Conservation (phyloP, 2,797 vertebrate species). For the Sebastes kiyomatsui region DNA sequence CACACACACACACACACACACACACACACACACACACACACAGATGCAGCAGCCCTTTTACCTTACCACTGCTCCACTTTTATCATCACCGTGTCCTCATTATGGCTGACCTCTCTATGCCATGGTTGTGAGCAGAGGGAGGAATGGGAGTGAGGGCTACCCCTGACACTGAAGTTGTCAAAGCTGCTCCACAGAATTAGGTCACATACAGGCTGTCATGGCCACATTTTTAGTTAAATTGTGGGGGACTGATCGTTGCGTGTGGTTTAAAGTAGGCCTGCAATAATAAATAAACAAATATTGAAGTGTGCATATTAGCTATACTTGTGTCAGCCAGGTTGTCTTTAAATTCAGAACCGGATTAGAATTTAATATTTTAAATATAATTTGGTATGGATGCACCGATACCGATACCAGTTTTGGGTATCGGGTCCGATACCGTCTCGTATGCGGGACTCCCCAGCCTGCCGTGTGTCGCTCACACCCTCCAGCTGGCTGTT, state of each 20-base stretch:
- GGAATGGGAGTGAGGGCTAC: slow-evolving; percentile 3
- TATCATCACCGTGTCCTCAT: slow-evolving; percentile 20
- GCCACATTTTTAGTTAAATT: not conserved
- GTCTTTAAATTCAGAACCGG: no score
- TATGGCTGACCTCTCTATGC: slow-evolving; percentile 18
- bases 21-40: not conserved
- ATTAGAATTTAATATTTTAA: no score
- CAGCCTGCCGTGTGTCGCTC: no score
- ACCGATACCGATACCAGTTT: no score
- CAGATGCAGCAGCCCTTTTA: not conserved
- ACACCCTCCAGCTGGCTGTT: no score
- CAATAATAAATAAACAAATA: no score
- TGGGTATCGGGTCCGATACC: no score
- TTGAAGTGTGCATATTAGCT: no score
- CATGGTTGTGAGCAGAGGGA: slow-evolving; percentile 12
- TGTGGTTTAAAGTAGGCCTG: not conserved
- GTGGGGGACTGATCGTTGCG: not conserved
- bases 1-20: not conserved
- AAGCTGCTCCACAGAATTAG: slow-evolving; percentile 9
- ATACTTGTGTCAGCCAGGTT: no score
- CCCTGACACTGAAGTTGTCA: slow-evolving; percentile 9
- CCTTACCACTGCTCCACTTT: slow-evolving; percentile 24
- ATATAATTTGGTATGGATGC: no score
- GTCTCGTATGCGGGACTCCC: no score
- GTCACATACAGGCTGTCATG: not conserved